Conservation (phyloP, 2,888 invertebrate species). For the Digitonthophagus gazella region DNA sequence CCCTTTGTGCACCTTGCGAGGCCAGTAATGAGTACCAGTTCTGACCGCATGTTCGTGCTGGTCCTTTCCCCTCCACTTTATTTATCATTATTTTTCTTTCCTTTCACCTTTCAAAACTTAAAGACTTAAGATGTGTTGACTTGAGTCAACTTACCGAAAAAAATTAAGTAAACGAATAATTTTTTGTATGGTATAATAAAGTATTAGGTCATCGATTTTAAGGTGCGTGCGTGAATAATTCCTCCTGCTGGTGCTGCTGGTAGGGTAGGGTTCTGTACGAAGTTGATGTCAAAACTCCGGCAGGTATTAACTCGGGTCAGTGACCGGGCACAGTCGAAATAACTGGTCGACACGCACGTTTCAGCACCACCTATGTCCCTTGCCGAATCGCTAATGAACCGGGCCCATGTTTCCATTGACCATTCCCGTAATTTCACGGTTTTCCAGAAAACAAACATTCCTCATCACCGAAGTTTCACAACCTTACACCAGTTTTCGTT, state of each 20-base stretch:
- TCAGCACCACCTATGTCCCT: not conserved
- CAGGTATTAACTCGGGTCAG: conserved; percentile 34
- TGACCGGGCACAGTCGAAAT: conserved; percentile 47
- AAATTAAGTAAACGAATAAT: not conserved
- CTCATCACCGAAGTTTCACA: not conserved
- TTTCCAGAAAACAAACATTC: not conserved
- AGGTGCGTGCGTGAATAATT: not conserved
- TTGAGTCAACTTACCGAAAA: not conserved
- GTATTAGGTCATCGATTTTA: not conserved
- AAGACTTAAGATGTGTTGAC: not conserved
- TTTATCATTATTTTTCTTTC: not conserved
- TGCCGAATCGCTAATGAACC: not conserved
- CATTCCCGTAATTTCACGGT: not conserved
- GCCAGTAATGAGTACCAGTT: not conserved
- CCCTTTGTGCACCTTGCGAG: not conserved
- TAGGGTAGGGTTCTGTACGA: not conserved
- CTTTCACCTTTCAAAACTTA: not conserved
- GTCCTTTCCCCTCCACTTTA: not conserved
- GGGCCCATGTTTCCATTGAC: not conserved
- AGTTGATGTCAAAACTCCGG: not conserved
- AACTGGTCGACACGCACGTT: conserved; percentile 38
- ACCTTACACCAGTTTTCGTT: not conserved
- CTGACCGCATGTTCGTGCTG: not conserved
- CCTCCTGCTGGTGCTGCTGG: not conserved
- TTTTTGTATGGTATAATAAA: not conserved